A percentile compares a stretch with the other conserved stretches of the same genome.
Conservation (phyloP, 2,797 vertebrate genomes). For the Eulemur coronatus region DNA sequence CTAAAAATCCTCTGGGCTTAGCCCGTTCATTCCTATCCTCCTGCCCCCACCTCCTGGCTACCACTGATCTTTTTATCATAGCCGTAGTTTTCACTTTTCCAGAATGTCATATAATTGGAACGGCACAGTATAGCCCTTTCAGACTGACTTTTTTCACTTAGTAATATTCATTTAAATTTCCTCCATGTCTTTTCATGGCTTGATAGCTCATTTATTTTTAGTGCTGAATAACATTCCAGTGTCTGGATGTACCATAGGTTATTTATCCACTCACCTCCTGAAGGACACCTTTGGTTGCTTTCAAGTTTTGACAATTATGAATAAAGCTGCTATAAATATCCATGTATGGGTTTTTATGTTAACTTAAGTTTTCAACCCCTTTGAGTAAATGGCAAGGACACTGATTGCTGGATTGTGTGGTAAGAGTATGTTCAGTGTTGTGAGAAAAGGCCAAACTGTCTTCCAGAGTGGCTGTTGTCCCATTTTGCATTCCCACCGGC, state of each 20-base stretch:
- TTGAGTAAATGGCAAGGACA: neutral
- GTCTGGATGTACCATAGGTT: neutral
- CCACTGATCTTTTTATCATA: neutral
- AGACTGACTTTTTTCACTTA: neutral
- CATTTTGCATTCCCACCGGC: neutral
- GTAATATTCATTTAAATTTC: neutral
- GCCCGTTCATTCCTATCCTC: too few species aligned
- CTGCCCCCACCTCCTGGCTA: neutral
- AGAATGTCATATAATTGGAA: neutral
- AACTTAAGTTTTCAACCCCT: neutral
- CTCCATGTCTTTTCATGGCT: neutral
- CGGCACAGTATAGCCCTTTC: neutral
- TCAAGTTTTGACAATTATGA: neutral
- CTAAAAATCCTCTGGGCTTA: neutral
- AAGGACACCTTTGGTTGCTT: neutral
- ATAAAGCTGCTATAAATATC: neutral
- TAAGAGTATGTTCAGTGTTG: neutral
- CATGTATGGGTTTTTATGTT: neutral
- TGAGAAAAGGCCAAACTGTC: neutral
- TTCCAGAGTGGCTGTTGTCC: neutral
- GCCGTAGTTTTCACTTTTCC: neutral
- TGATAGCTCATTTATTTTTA: neutral
- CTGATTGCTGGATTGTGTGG: neutral
- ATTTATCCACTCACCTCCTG: neutral
- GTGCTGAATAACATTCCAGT: neutral